Conservation (phyloP, 2,113 vertebrate species). For the Corythoichthys haematopterus region DNA sequence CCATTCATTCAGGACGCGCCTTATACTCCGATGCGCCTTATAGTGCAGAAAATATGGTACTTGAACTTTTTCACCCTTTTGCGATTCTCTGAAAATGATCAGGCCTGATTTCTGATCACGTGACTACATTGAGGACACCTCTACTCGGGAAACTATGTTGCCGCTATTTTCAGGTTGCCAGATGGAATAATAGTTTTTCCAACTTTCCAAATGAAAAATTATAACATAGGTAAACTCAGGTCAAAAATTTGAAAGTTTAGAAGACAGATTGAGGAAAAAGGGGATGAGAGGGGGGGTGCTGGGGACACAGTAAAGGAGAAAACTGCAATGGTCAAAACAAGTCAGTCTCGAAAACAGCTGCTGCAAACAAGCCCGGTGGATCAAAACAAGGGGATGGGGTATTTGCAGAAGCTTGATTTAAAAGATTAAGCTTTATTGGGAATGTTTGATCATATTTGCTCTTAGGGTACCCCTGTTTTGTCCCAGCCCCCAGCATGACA, state of each 20-base stretch:
- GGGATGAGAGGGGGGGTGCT: neutral
- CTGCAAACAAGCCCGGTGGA: constrained; percentile 46
- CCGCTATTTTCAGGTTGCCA: neutral
- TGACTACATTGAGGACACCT: too few relatives aligned
- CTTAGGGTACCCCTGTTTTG: constrained; percentile 16
- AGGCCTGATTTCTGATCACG: too few relatives aligned
- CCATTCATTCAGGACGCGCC: too few relatives aligned
- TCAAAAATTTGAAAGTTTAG: constrained; percentile 10
- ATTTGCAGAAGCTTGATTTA: constrained; percentile 60
- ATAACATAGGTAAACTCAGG: constrained; percentile 6
- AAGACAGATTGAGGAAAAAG: constrained; percentile 16
- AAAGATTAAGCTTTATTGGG: constrained; percentile 67
- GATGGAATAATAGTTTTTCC: neutral
- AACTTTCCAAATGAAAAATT: constrained; percentile 13
- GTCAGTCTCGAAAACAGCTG: constrained; percentile 35
- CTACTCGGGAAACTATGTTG: too few relatives aligned
- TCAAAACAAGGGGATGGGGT: constrained; percentile 66
- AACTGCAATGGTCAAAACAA: constrained; percentile 45
- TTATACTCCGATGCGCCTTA: too few relatives aligned
- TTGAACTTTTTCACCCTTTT: too few relatives aligned
- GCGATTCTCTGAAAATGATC: too few relatives aligned
- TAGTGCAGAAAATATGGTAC: too few relatives aligned
- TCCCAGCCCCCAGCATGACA: neutral
- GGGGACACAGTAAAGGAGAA: constrained; percentile 23
- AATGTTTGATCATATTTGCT: constrained; percentile 51